Base-by-base conservation (phyloP, 2,113 vertebrate genomes). In the Brachyhypopomus occidentalis region DNA sequence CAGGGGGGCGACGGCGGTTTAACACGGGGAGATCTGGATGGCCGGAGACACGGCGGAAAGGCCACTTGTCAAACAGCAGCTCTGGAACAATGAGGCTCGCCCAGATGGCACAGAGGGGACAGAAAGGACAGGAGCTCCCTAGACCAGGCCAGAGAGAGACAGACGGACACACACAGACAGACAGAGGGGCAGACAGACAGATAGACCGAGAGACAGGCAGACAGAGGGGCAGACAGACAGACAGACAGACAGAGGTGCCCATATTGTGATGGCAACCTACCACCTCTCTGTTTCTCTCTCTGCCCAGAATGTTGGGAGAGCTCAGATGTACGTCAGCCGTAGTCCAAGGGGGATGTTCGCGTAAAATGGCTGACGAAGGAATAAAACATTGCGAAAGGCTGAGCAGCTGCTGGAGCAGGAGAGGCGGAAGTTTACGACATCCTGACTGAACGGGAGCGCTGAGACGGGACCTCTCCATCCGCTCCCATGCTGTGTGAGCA, bases 21-120 rank as follows among this genome's bases (percentile, higher is more conserved):
- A 72, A 58, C 52, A 19, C 72, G 12, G 25, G 9, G 77, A 41
- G 48, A 86, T 52, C 69, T 87, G 86, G 71, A 78, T 64, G 66
- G 85, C n/a, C n/a, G n/a, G n/a, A n/a, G n/a, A n/a, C n/a, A n/a
- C n/a, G n/a, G 78, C 80, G 73, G 75, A 91, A 91, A 92, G 88
- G 89, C 89, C 88, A 89, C 88, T 89, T 90, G 91, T 91, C 90
- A 90, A 83, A 87, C 80, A 64, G 85, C 79, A 67, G 85, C 79
- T 79, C 83, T 78, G 64, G 84, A 89, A 86, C 89, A 83, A 82
- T 63, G 27, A 87, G 91, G 78, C 70, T 60, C 77, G 72, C 60
- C 60, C 81, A 78, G 85, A 8, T 25, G 77, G 70, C 69, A 73
- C 84, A 52, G n/a, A n/a, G n/a, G n/a, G n/a, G n/a, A n/a, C n/a